These are phyloP conservation scores for Tetramorium parvispinum DNA, from an alignment of 1,140 invertebrate genomes.

Conservation along the genomic window DNA sequence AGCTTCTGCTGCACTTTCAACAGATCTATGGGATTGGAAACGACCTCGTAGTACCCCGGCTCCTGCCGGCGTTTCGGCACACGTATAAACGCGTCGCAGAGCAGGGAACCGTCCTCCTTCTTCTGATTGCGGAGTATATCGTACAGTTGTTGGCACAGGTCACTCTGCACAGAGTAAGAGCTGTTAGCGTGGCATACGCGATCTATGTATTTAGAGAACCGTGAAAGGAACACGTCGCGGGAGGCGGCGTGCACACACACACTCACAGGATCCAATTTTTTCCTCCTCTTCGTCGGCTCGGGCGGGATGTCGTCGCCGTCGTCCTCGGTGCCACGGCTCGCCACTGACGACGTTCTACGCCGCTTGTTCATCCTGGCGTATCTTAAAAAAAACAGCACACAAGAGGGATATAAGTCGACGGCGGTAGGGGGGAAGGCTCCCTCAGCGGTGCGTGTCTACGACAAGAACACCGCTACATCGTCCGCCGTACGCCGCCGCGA, in stretches of 20 bases:
- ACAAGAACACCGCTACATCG: neutral
- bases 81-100: constrained; percentile 98
- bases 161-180: constrained; percentile 86
- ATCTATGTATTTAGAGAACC: neutral
- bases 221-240: too few relatives aligned
- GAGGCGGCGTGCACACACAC: neutral
- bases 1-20: constrained; percentile 98
- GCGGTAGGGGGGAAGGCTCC: neutral
- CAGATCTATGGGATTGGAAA: constrained; percentile 97
- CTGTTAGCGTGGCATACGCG: neutral
- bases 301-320: constrained; percentile 85
- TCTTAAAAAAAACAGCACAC: constrained; percentile 65
- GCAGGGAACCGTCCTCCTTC: constrained; percentile 95
- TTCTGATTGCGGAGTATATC: constrained; percentile 96
- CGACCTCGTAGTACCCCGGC: constrained; percentile 96
- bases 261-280: constrained; percentile 86
- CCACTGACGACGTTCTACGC: constrained; percentile 89
- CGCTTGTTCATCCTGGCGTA: constrained; percentile 87
- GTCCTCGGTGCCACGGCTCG: constrained; percentile 89
- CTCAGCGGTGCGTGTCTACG: neutral
- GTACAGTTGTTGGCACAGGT: constrained; percentile 96
- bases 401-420: neutral
- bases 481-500: neutral
- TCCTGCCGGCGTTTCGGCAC: constrained; percentile 96
- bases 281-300: constrained; percentile 84